A percentile compares a stretch with the other conserved stretches of the same genome.
Conservation (phyloP, 2,113 vertebrate species). For the Micronisus gabar region DNA sequence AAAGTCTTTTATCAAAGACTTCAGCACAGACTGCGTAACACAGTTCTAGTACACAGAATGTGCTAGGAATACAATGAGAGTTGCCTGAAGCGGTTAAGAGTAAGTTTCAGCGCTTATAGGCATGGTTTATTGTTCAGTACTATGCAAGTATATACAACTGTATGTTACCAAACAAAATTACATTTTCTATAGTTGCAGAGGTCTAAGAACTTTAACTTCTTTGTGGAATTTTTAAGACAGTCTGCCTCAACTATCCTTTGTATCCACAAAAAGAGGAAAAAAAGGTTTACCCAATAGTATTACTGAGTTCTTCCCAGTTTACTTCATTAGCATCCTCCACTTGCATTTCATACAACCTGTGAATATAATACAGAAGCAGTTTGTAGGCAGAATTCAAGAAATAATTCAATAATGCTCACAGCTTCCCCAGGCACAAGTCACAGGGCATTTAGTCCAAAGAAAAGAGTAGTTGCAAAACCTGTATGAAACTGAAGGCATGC, state of each 20-base stretch:
- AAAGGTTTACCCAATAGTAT: constrained; percentile 65
- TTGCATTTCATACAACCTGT: constrained; percentile 60
- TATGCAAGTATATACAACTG: neutral
- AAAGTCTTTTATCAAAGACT: neutral
- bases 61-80: neutral
- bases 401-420: neutral
- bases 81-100: neutral
- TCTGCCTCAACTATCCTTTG: neutral
- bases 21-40: neutral
- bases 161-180: neutral
- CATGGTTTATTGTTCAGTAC: neutral
- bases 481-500: neutral
- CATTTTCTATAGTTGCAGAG: neutral
- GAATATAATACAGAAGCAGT: neutral
- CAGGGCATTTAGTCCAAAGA: neutral
- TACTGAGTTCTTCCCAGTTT: constrained; percentile 72
- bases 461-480: neutral
- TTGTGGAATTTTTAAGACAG: neutral
- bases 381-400: neutral
- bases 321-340: constrained; percentile 70
- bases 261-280: neutral
- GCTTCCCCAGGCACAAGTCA: neutral
- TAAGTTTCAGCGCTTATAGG: neutral
- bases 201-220: neutral
- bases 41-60: neutral